A percentile compares a stretch with the other conserved stretches of the same genome.
Evolutionary conservation across 1,140 invertebrate species (phyloP).

Genomic region (Pseudomyrmex flavicornis): DNA sequence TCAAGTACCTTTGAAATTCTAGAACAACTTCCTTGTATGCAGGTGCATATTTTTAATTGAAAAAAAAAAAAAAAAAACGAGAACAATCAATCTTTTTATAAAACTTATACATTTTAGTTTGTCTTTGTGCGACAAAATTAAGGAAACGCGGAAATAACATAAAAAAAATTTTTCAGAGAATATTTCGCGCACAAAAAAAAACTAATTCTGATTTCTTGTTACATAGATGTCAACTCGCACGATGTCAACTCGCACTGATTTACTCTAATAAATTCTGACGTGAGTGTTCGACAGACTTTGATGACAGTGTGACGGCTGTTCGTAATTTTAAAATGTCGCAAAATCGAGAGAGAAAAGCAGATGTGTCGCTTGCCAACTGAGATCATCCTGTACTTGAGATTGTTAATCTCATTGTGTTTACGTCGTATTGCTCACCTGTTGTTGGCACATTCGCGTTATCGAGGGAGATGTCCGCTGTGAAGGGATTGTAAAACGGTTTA

Average conservation of each 20-base stretch:
- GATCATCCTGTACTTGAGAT: neutral
- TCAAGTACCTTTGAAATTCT: conserved; percentile 1
- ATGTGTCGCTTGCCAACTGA: conserved; percentile 40
- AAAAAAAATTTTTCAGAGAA: no score
- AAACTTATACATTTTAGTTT: no score
- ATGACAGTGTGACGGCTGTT: conserved; percentile 8
- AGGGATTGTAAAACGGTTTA: conserved; percentile 81
- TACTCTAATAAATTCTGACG: conserved; percentile 27
- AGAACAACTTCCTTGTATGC: conserved; percentile 3
- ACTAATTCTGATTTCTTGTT: neutral
- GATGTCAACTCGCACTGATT: neutral
- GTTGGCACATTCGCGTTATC: conserved; percentile 67
- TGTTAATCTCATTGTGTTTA: conserved; percentile 36
- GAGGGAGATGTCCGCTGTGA: conserved; percentile 76
- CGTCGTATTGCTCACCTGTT: conserved; percentile 71
- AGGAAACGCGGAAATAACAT: no score
- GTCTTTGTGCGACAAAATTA: no score
- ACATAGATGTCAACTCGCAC: neutral
- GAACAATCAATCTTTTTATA: neutral
- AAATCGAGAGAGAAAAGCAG: conserved; percentile 18
- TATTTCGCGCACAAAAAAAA: neutral
- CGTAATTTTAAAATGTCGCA: conserved; percentile 25
- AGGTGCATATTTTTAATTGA: neutral
- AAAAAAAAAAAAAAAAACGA: neutral
- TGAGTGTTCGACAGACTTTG: conserved; percentile 15